Conservation (phyloP, 2,888 invertebrate genomes). For the Drosophila anceps region DNA sequence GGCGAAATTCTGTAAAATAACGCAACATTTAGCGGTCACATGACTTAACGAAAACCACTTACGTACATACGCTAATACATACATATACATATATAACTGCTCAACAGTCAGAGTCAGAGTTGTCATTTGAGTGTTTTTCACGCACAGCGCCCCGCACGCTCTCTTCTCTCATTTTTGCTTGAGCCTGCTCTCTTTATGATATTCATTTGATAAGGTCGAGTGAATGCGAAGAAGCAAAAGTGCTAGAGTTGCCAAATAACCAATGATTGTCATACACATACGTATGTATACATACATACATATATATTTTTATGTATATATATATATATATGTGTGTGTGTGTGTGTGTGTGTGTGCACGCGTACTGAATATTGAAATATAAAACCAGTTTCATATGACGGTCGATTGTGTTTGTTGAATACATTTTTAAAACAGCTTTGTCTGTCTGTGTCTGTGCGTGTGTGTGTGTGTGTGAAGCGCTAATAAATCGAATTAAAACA, state of each 20-base stretch:
- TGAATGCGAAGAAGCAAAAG: slow-evolving; percentile 39
- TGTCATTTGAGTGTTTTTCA: slow-evolving; percentile 34
- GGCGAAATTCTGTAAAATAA: slow-evolving; percentile 37
- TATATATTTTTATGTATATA: too few relatives aligned
- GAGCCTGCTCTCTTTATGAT: slow-evolving; percentile 46
- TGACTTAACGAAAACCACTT: slow-evolving; percentile 47
- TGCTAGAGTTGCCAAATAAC: slow-evolving; percentile 55
- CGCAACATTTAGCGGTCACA: slow-evolving; percentile 67
- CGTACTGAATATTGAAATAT: slow-evolving; percentile 65
- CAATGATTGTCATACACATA: slow-evolving; percentile 13
- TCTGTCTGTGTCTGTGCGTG: slow-evolving; percentile 7
- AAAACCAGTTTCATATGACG: slow-evolving; percentile 74
- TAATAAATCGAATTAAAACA: slow-evolving; percentile 71
- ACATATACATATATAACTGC: slow-evolving; percentile 22
- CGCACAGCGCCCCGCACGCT: slow-evolving; percentile 27
- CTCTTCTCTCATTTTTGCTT: slow-evolving; percentile 19
- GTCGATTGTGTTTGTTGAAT: slow-evolving; percentile 60
- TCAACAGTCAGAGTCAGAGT: slow-evolving; percentile 41
- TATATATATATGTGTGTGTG: slow-evolving; percentile 4
- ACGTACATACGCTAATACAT: neutral
- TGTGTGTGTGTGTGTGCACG: slow-evolving; percentile 28
- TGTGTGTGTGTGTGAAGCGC: slow-evolving; percentile 29
- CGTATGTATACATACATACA: too few relatives aligned
- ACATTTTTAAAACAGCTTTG: slow-evolving; percentile 39
- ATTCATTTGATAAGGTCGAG: slow-evolving; percentile 68